Evolutionary conservation across 2,113 vertebrate genomes (phyloP).

Genomic region (Peromyscus maniculatus): DNA sequence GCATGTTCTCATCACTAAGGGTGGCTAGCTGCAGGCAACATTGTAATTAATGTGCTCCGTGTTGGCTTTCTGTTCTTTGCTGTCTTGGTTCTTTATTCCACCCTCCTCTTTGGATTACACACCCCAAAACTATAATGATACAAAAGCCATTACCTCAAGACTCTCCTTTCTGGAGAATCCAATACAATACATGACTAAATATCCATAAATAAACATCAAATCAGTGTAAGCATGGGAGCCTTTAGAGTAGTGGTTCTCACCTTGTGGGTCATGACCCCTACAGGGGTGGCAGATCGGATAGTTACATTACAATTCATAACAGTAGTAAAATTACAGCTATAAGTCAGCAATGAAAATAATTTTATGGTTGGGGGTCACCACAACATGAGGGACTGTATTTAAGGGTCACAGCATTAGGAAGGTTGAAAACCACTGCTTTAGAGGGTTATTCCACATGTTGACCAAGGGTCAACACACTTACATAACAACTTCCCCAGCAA

Average conservation of each 20-base stretch:
- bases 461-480: neutral
- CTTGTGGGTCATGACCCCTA: neutral
- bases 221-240: neutral
- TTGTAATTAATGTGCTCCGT: neutral
- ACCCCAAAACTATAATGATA: neutral
- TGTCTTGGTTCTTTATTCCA: neutral
- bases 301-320: neutral
- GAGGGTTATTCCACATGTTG: neutral
- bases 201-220: neutral
- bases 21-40: neutral
- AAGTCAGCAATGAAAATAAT: neutral
- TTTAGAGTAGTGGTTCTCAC: neutral
- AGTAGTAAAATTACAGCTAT: neutral
- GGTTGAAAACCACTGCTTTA: neutral
- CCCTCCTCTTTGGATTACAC: neutral
- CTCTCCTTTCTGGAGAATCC: neutral
- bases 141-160: neutral
- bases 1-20: neutral
- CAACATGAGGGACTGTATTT: neutral
- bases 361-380: neutral
- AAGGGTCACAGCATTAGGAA: neutral
- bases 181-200: neutral
- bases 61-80: neutral
- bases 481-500: neutral
- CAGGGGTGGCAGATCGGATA: neutral